Conservation (phyloP, 2,113 vertebrate species). For the Gulo gulo region DNA sequence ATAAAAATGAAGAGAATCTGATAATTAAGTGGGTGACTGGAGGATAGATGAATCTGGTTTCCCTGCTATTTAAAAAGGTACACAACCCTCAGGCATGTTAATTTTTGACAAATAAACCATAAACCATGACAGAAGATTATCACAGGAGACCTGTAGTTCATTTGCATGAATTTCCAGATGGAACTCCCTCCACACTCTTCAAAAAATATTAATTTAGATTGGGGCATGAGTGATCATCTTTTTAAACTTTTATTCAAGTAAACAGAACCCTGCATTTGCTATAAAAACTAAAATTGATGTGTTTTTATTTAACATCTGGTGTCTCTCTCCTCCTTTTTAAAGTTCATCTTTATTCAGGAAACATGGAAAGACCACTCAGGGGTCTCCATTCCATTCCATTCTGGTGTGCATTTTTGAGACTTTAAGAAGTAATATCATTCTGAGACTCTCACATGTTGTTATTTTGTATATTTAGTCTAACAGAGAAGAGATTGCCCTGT, state of each 20-base stretch:
- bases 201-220: conserved; percentile 65
- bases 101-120: conserved; percentile 71
- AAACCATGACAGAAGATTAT: conserved; percentile 50
- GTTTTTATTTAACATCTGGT: neutral
- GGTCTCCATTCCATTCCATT: neutral
- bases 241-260: conserved; percentile 32
- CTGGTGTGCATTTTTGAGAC: neutral
- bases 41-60: conserved; percentile 61
- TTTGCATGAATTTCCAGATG: conserved; percentile 59
- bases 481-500: neutral
- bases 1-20: conserved; percentile 57
- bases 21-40: conserved; percentile 64
- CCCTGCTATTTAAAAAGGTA: conserved; percentile 22
- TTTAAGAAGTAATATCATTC: neutral
- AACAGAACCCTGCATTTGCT: conserved; percentile 4
- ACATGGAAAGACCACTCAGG: neutral
- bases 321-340: neutral
- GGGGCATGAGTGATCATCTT: conserved; percentile 57
- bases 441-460: neutral
- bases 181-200: conserved; percentile 57
- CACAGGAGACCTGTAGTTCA: conserved; percentile 39
- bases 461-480: conserved; percentile 6
- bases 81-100: conserved; percentile 61
- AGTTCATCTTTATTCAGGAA: conserved; percentile 15
- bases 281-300: neutral